Conservation (phyloP, 2,888 invertebrate species). For the Plemyria rubiginata region DNA sequence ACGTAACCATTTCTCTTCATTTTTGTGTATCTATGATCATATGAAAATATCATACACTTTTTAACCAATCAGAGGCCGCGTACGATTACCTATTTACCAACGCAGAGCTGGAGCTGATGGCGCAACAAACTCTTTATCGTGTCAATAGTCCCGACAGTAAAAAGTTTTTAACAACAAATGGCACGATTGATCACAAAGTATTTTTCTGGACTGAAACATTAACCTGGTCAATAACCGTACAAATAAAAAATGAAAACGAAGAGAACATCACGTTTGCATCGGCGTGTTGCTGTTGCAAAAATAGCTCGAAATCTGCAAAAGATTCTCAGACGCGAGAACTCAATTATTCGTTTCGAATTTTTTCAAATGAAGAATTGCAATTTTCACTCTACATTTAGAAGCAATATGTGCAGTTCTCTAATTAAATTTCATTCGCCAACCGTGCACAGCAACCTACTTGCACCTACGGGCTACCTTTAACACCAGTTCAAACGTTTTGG, state of each 20-base stretch:
- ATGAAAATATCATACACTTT: no score
- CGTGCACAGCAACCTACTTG: constrained; percentile 1
- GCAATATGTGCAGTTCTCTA: constrained; percentile 18
- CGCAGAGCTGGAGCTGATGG: no score
- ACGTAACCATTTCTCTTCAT: no score
- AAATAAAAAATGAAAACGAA: not conserved
- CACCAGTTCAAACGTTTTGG: not conserved
- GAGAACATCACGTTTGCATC: not conserved
- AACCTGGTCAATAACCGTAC: not conserved
- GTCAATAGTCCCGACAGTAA: no score
- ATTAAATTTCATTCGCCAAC: constrained; percentile 22
- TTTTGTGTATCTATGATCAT: not conserved
- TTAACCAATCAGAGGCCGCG: no score
- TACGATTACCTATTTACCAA: no score
- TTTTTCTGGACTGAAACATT: no score
- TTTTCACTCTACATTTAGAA: constrained; percentile 9
- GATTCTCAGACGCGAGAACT: constrained; percentile 8
- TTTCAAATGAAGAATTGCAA: constrained; percentile 16
- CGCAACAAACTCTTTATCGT: no score
- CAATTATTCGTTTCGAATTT: constrained; percentile 15
- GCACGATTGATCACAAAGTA: no score
- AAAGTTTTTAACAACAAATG: no score
- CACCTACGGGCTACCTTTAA: not conserved
- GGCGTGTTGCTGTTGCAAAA: not conserved
- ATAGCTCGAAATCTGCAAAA: constrained; percentile 5